A percentile compares a stretch with the other conserved stretches of the same genome.
Conservation (phyloP, 2,113 vertebrate genomes). For the Orycteropus afer region DNA sequence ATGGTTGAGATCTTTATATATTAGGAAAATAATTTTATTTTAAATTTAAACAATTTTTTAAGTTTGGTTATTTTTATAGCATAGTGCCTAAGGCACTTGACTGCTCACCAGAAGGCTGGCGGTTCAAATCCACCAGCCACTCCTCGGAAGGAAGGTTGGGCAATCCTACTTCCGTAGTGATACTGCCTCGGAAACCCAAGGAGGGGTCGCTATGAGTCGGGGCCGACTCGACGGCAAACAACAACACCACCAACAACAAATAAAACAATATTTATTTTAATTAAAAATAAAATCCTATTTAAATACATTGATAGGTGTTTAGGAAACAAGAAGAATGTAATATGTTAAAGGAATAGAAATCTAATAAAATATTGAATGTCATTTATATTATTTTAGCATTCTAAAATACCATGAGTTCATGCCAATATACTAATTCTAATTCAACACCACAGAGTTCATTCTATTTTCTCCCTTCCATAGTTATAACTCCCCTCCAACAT, state of each 20-base stretch:
- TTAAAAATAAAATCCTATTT: neutral
- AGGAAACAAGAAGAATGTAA: neutral
- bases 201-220: no score
- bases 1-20: neutral
- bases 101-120: no score
- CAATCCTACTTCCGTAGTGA: no score
- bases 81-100: no score
- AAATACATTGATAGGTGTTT: neutral
- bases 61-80: no score
- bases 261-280: neutral
- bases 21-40: neutral
- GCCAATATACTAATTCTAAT: neutral
- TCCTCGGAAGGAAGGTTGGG: no score
- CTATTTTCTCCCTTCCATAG: neutral
- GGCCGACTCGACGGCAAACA: no score
- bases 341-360: neutral
- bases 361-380: neutral
- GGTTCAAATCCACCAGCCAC: no score
- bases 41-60: no score
- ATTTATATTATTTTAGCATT: no score
- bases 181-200: no score
- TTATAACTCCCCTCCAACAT: neutral
- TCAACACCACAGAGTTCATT: neutral
- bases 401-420: neutral
- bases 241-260: no score